Conservation (phyloP, 2,797 vertebrate species). For the Brachyrhaphis roseni region DNA sequence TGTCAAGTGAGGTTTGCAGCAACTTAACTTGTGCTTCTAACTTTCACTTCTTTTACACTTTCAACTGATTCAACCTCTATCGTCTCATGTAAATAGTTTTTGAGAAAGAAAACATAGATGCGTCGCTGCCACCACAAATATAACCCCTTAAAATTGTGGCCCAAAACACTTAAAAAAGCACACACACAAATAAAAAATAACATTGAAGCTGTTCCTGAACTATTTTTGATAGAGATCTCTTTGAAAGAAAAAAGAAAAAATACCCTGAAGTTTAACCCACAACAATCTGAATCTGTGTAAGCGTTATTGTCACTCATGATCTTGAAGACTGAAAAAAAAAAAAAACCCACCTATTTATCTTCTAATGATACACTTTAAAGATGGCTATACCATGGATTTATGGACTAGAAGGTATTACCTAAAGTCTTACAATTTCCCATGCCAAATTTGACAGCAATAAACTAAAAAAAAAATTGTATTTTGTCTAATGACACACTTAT, state of each 20-base stretch:
- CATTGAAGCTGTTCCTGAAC: background rate
- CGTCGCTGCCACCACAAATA: background rate
- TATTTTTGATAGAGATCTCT: background rate
- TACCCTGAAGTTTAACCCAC: background rate
- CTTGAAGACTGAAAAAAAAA: background rate
- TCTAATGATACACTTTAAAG: background rate
- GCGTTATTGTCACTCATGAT: background rate
- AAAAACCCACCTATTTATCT: background rate
- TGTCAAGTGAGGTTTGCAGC: background rate
- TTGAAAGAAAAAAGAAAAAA: background rate
- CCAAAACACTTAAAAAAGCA: background rate
- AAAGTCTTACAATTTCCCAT: background rate
- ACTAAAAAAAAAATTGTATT: background rate
- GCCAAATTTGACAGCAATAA: background rate
- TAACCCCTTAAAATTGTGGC: background rate
- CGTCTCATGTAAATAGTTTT: background rate
- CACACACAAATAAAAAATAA: background rate
- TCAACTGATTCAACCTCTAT: background rate
- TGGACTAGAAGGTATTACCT: background rate
- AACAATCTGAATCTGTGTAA: background rate
- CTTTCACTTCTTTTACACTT: background rate
- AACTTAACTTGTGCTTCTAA: slow-evolving; percentile 2
- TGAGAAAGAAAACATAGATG: background rate
- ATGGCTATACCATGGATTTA: too few species aligned
- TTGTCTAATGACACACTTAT: background rate